These are phyloP conservation scores for Acromyrmex echinatior DNA, from an alignment of 1,140 invertebrate genomes.

Conservation along the genomic window DNA sequence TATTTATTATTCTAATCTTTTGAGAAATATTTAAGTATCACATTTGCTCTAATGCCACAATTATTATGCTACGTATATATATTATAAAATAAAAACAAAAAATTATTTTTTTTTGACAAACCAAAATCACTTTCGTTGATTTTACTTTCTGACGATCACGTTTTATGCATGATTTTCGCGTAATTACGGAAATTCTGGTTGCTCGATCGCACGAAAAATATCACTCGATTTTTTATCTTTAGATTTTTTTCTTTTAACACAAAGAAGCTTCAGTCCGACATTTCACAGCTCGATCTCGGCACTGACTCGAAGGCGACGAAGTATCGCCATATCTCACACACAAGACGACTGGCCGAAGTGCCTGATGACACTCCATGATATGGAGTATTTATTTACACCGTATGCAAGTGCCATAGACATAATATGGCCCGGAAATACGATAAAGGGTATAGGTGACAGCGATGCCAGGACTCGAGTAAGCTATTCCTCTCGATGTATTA, in stretches of 20 bases:
- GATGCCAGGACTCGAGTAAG: not conserved
- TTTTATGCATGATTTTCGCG: not conserved
- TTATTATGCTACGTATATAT: not conserved
- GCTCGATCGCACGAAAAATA: not conserved
- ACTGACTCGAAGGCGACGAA: slow-evolving; percentile 42
- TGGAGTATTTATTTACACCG: slow-evolving; percentile 81
- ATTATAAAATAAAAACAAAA: not conserved
- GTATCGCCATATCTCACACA: slow-evolving; percentile 41
- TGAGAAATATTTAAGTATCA: not conserved
- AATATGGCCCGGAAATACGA: slow-evolving; percentile 82
- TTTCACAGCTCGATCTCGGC: slow-evolving; percentile 29
- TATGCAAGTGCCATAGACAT: slow-evolving; percentile 77
- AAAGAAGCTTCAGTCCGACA: slow-evolving; percentile 25
- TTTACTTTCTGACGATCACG: not conserved
- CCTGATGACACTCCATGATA: slow-evolving; percentile 73
- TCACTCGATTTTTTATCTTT: not conserved
- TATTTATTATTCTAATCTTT: not conserved
- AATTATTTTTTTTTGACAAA: not conserved
- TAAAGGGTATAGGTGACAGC: slow-evolving; percentile 75
- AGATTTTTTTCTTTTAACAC: not conserved
- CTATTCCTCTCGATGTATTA: not conserved
- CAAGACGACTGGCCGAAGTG: slow-evolving; percentile 65
- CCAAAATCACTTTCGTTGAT: slow-evolving; percentile 10
- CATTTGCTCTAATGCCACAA: not conserved
- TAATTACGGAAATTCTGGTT: not conserved